phyloP scores from a whole-genome alignment of 2,113 vertebrate genomes.

The Zonotrichia leucophrys region DNA sequence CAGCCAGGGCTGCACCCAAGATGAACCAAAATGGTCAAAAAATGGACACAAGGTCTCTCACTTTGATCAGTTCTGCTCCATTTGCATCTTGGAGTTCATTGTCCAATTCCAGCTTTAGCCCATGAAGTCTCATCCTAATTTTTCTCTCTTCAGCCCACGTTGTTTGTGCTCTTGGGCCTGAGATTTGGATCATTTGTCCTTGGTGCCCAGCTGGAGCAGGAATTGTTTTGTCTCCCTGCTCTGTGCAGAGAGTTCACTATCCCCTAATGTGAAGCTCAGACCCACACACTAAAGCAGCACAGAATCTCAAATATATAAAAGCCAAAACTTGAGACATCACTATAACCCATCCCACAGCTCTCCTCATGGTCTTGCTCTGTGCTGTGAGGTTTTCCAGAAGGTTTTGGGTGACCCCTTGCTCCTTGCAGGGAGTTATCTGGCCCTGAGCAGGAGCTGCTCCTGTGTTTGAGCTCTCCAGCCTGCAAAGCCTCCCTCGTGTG shows the following conservation, averaged over 20 bases:
- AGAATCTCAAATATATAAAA: neutral
- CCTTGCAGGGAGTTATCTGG: fast-evolving
- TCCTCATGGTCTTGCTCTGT: fast-evolving
- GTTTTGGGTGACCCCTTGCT: no score
- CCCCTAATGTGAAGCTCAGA: neutral
- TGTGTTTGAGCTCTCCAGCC: neutral
- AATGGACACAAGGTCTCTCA: fast-evolving
- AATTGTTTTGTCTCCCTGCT: neutral
- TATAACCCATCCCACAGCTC: neutral
- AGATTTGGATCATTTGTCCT: neutral
- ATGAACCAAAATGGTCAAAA: neutral
- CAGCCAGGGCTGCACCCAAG: neutral
- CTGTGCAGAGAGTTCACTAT: neutral
- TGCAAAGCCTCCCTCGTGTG: neutral
- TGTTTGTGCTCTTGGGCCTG: neutral
- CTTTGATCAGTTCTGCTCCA: neutral
- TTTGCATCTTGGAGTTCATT: neutral
- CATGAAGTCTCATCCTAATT: fast-evolving
- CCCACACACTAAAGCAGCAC: neutral
- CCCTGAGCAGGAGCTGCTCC: neutral
- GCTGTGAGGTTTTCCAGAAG: neutral
- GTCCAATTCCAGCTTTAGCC: neutral
- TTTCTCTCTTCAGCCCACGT: neutral
- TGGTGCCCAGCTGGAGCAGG: neutral
- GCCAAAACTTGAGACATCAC: neutral